Percentiles rank a stretch among this genome's conserved stretches.
phyloP scores from a whole-genome alignment of 2,888 invertebrate species.

The Pseudococcus viburni region DNA sequence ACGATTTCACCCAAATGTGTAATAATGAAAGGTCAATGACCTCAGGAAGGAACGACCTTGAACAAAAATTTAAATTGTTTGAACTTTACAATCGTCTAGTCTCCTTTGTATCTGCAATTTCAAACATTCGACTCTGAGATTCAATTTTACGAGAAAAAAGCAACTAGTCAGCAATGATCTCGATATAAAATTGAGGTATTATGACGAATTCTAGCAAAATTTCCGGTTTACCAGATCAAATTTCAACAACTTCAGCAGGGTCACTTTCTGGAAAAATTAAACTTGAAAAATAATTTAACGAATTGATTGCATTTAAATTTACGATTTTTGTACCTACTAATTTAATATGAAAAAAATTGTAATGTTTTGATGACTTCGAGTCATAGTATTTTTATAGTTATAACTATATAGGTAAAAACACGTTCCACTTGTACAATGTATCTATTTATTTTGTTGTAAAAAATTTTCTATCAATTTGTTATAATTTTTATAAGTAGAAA shows the following conservation, averaged over 20 bases:
- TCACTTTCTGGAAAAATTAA: background rate
- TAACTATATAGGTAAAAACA: background rate
- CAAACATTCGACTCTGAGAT: background rate
- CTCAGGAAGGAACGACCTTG: no score
- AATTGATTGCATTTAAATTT: background rate
- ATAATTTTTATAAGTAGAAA: conserved; percentile 16
- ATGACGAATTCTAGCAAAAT: background rate
- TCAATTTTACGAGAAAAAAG: background rate
- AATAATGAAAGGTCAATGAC: no score
- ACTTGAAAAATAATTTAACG: background rate
- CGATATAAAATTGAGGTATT: conserved; percentile 12
- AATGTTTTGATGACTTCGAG: background rate
- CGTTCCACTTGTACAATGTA: conserved; percentile 5
- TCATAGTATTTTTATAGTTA: conserved; percentile 12
- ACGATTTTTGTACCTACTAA: no score
- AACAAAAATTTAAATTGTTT: no score
- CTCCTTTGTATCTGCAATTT: background rate
- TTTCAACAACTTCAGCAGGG: background rate
- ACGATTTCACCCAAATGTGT: no score
- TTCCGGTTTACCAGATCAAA: background rate
- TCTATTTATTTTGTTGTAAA: background rate
- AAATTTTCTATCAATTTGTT: conserved; percentile 6
- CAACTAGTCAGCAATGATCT: conserved; percentile 51
- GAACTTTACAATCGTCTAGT: background rate
- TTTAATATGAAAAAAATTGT: background rate